These are phyloP conservation scores for Microtus oregoni DNA, from an alignment of 2,113 vertebrate genomes.

Conservation along the genomic window DNA sequence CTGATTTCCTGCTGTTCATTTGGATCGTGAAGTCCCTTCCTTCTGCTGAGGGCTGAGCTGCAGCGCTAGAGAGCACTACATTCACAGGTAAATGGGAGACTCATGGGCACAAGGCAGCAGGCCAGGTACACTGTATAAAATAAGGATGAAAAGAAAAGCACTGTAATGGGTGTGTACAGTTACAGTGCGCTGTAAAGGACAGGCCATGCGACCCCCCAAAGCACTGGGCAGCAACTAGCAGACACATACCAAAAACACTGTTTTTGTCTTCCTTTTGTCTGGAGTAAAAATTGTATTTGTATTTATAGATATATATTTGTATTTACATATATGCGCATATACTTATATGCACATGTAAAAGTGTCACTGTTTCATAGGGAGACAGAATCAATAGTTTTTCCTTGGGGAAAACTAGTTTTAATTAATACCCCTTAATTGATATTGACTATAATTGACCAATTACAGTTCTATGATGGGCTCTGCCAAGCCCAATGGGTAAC, in stretches of 20 bases:
- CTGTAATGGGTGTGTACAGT: not conserved
- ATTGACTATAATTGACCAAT: conserved; percentile 85
- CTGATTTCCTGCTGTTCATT: not conserved
- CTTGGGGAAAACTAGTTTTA: conserved; percentile 80
- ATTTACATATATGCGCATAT: not conserved
- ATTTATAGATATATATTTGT: not conserved
- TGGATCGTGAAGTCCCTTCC: not conserved
- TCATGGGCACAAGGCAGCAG: not conserved
- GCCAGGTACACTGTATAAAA: not conserved
- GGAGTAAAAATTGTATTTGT: not conserved
- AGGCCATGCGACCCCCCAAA: not conserved
- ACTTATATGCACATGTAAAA: not conserved
- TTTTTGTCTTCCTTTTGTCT: conserved; percentile 30
- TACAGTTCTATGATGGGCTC: conserved; percentile 84
- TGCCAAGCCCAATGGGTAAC: conserved; percentile 81
- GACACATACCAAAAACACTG: not conserved
- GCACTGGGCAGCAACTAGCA: not conserved
- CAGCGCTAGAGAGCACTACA: not conserved
- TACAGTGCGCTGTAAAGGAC: not conserved
- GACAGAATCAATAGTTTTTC: conserved; percentile 63
- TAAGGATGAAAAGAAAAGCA: not conserved
- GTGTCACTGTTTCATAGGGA: conserved; percentile 11
- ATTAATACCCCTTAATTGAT: conserved; percentile 89
- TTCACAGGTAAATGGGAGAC: not conserved
- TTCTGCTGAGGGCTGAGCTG: not conserved